These are phyloP conservation scores for Musca vetustissima DNA, from an alignment of 1,140 invertebrate genomes.

Conservation along the genomic window DNA sequence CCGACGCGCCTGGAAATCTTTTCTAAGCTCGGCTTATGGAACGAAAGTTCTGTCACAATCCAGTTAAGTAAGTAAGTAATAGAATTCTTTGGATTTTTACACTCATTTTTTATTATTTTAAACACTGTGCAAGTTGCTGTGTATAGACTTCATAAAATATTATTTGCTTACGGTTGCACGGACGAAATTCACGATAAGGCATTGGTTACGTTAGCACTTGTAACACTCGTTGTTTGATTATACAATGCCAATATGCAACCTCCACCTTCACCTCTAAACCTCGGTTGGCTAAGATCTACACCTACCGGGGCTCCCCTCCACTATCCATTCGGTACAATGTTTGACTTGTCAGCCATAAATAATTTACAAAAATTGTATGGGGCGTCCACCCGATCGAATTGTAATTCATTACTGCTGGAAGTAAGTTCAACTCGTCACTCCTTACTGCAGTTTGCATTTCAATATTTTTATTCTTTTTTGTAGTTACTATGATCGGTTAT, in stretches of 20 bases:
- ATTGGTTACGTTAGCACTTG: conserved; percentile 23
- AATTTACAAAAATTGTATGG: conserved; percentile 24
- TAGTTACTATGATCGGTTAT: too few relatives aligned
- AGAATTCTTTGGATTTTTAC: too few relatives aligned
- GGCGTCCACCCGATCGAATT: conserved; percentile 22
- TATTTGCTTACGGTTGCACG: conserved; percentile 15
- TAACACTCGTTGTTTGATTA: background rate
- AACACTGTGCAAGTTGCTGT: background rate
- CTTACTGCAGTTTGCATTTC: background rate
- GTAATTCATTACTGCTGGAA: conserved; percentile 23
- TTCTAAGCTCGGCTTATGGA: too few relatives aligned
- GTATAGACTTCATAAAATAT: conserved; percentile 9
- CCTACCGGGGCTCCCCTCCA: background rate
- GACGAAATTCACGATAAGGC: conserved; percentile 7
- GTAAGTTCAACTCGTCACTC: conserved; percentile 2
- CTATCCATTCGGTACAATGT: background rate
- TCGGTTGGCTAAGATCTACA: background rate
- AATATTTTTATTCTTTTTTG: too few relatives aligned
- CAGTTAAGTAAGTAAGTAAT: too few relatives aligned
- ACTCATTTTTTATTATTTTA: too few relatives aligned
- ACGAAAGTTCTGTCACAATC: too few relatives aligned
- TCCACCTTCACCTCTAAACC: conserved; percentile 17
- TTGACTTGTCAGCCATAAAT: conserved; percentile 26
- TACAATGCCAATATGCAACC: background rate
- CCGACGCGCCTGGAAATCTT: too few relatives aligned